These are phyloP conservation scores for Propithecus deckenii DNA, from an alignment of 2,797 vertebrate species.

Conservation along the genomic window DNA sequence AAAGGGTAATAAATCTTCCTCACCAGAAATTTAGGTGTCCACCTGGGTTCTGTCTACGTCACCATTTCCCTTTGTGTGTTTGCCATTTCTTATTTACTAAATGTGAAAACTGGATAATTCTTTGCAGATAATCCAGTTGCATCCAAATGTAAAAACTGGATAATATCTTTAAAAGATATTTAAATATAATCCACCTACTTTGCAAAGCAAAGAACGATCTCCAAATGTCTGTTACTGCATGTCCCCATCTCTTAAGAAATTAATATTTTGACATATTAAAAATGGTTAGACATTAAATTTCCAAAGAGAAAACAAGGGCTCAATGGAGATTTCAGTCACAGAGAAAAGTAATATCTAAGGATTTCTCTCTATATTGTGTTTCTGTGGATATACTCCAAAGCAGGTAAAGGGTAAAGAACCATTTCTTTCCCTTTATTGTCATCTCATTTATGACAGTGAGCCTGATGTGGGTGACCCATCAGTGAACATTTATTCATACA, in stretches of 20 bases:
- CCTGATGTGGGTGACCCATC: not conserved
- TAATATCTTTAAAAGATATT: conserved; percentile 33
- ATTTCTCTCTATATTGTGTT: not conserved
- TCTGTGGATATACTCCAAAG: not conserved
- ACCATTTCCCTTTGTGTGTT: not conserved
- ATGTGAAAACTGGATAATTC: not conserved
- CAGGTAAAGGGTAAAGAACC: not conserved
- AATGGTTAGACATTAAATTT: conserved; percentile 1
- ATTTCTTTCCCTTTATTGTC: not conserved
- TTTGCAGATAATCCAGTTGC: not conserved
- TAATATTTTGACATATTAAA: conserved; percentile 17
- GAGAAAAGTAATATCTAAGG: not conserved
- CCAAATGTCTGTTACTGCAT: not conserved
- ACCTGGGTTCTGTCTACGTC: not conserved
- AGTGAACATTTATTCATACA: not conserved
- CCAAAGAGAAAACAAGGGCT: not conserved
- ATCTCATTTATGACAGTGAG: not conserved
- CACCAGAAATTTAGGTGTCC: not conserved
- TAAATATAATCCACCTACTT: not conserved
- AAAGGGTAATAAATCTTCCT: not conserved
- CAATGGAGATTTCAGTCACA: not conserved
- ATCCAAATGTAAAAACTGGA: not conserved
- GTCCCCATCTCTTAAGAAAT: not conserved
- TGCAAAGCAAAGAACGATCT: not conserved
- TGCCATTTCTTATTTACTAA: conserved; percentile 9